Conservation (phyloP, 2,888 invertebrate genomes). For the Hecatera dysodea region DNA sequence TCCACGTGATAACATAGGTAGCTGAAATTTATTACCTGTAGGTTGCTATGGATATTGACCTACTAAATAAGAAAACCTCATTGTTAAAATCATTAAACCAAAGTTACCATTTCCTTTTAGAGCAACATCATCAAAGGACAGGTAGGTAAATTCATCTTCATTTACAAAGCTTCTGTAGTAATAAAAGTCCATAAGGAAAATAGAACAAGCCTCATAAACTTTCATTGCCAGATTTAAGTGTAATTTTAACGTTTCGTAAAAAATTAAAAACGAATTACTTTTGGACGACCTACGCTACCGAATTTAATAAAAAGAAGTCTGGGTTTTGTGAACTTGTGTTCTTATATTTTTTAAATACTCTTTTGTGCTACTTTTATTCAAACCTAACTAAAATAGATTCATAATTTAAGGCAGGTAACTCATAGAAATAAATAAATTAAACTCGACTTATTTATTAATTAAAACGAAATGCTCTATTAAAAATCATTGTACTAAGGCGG, state of each 20-base stretch:
- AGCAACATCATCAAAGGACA: conserved; percentile 12
- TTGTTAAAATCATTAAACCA: not conserved
- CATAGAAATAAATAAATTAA: no score
- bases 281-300: not conserved
- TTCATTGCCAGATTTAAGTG: conserved; percentile 42
- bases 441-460: no score
- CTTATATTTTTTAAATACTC: no score
- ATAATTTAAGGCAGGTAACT: no score
- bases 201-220: conserved; percentile 35
- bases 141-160: conserved; percentile 29
- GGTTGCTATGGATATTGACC: not conserved
- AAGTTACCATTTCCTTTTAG: conserved; percentile 12
- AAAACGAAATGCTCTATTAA: no score
- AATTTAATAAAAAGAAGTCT: not conserved
- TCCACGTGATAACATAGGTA: conserved; percentile 24
- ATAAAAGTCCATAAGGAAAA: conserved; percentile 40
- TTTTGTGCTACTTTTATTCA: no score
- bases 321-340: no score
- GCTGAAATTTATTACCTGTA: conserved; percentile 19
- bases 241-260: conserved; percentile 33
- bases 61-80: not conserved
- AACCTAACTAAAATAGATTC: no score
- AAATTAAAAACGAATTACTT: conserved; percentile 20
- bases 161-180: conserved; percentile 38
- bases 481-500: no score